phyloP scores from a whole-genome alignment of 2,113 vertebrate genomes.

The Calidris pygmaea region DNA sequence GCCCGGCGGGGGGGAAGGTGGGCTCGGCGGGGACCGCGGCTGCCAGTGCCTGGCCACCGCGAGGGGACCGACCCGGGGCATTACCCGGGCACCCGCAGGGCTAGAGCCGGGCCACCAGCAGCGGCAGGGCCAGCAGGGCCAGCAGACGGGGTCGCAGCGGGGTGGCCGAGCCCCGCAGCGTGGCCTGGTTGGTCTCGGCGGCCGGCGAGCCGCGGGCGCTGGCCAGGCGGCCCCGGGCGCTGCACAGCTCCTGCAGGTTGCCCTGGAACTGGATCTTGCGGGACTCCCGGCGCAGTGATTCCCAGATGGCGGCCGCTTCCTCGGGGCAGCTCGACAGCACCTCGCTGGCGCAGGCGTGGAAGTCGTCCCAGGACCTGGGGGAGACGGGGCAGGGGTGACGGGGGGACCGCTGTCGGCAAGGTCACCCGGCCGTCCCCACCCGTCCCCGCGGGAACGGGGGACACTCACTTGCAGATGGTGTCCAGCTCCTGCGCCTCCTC shows the following conservation, averaged over 20 bases:
- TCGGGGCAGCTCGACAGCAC: slow-evolving; percentile 89
- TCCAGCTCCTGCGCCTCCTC: slow-evolving; percentile 84
- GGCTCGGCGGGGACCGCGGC: fast-evolving
- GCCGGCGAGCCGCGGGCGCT: slow-evolving; percentile 46
- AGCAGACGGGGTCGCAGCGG: not conserved
- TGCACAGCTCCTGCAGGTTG: slow-evolving; percentile 93
- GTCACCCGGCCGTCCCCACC: not conserved
- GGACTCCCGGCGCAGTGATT: slow-evolving; percentile 92
- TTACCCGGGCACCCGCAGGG: not conserved
- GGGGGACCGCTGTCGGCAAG: not conserved
- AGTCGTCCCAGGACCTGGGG: slow-evolving; percentile 92
- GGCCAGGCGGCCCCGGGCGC: slow-evolving; percentile 69
- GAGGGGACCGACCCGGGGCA: fast-evolving
- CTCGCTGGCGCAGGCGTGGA: slow-evolving; percentile 86
- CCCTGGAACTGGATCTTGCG: slow-evolving; percentile 92
- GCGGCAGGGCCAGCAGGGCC: slow-evolving; percentile 45
- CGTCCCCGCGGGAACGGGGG: not conserved
- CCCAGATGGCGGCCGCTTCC: slow-evolving; percentile 89
- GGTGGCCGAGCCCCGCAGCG: slow-evolving; percentile 70
- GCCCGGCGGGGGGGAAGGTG: not conserved
- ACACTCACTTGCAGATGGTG: slow-evolving; percentile 90
- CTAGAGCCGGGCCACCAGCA: slow-evolving; percentile 63
- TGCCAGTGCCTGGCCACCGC: fast-evolving
- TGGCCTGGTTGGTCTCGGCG: slow-evolving; percentile 88
- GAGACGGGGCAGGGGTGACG: not conserved